These are phyloP conservation scores for Peribatodes rhomboidaria DNA, from an alignment of 2,888 invertebrate genomes.

Conservation along the genomic window DNA sequence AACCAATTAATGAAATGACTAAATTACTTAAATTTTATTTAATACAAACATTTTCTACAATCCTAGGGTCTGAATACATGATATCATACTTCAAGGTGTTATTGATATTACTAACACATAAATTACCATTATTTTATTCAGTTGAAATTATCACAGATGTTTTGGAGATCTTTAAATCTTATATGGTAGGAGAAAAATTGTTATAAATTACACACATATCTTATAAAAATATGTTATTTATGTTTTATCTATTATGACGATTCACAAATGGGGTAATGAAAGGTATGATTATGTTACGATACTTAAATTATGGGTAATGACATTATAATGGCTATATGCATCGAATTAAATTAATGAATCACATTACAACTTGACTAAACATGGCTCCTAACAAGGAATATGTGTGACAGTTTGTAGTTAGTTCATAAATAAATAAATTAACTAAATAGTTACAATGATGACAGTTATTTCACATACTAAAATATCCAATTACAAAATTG, in stretches of 20 bases:
- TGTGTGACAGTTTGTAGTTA: conserved; percentile 7
- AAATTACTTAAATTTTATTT: conserved; percentile 39
- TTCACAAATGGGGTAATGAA: conserved; percentile 44
- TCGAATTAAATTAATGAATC: conserved; percentile 23
- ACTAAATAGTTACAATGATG: not conserved
- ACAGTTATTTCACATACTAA: conserved; percentile 1
- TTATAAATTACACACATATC: conserved; percentile 60
- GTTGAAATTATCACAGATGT: conserved; percentile 85
- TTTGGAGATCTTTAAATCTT: conserved; percentile 84
- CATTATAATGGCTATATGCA: conserved; percentile 18
- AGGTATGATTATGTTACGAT: conserved; percentile 35
- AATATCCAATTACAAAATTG: not conserved
- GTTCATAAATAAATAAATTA: not conserved
- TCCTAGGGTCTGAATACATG: conserved; percentile 41
- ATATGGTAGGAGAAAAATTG: conserved; percentile 77
- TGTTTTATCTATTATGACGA: conserved; percentile 60
- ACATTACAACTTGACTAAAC: conserved; percentile 24
- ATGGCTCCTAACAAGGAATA: not conserved
- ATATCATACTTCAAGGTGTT: conserved; percentile 39
- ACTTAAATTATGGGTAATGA: conserved; percentile 28
- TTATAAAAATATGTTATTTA: conserved; percentile 58
- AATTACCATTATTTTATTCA: conserved; percentile 80
- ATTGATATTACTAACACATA: conserved; percentile 73
- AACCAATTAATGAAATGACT: conserved; percentile 23
- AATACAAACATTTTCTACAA: conserved; percentile 45